phyloP scores from a whole-genome alignment of 1,140 invertebrate genomes.

The Drosophila nasuta region DNA sequence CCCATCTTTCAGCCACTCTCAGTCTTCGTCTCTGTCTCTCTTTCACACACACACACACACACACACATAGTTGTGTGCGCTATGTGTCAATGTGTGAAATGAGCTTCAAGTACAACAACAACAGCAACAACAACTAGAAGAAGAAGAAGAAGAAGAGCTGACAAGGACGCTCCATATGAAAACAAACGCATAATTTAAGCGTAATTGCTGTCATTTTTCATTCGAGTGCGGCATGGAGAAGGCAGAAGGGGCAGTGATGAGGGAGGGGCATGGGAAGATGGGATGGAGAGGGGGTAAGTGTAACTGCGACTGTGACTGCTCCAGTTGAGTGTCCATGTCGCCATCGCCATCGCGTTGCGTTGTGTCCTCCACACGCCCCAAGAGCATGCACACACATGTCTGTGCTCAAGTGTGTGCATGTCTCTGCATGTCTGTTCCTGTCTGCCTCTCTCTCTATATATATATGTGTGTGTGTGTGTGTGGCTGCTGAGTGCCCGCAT shows the following conservation, averaged over 20 bases:
- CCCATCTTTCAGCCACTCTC: conserved; percentile 4
- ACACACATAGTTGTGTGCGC: too few species aligned
- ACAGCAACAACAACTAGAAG: conserved; percentile 20
- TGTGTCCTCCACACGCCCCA: conserved; percentile 40
- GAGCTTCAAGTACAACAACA: conserved; percentile 71
- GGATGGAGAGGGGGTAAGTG: neutral
- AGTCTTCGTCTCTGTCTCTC: neutral
- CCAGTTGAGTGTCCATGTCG: conserved; percentile 67
- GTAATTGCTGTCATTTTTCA: conserved; percentile 84
- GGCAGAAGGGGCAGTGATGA: neutral
- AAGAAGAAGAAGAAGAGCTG: conserved; percentile 9
- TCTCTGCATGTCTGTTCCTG: conserved; percentile 13
- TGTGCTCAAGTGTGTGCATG: neutral
- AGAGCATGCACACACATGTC: conserved; percentile 7
- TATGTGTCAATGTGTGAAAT: conserved; percentile 77
- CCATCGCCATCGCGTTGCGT: conserved; percentile 15
- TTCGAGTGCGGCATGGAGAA: conserved; percentile 57
- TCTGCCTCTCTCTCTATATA: neutral
- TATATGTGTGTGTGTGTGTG: neutral
- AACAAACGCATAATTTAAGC: conserved; percentile 84
- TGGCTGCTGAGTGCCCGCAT: conserved; percentile 57
- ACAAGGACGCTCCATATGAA: conserved; percentile 81
- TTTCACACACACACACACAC: too few species aligned
- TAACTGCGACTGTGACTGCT: conserved; percentile 47
- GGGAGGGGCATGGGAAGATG: neutral